phyloP scores from a whole-genome alignment of 2,888 invertebrate species.

The Camponotus fellah region DNA sequence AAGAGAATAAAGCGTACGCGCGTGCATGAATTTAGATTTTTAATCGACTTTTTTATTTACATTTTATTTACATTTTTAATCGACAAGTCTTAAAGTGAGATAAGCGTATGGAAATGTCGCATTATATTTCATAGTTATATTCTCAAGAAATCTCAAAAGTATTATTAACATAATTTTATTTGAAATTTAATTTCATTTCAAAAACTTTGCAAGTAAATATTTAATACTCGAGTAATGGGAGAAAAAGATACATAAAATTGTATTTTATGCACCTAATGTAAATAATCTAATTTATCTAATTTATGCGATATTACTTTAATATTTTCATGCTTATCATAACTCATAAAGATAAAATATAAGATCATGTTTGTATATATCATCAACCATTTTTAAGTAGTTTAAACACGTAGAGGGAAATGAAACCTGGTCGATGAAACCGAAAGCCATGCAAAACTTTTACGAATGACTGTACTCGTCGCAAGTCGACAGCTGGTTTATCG shows the following conservation, averaged over 20 bases:
- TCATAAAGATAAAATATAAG: slow-evolving; percentile 16
- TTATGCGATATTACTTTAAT: slow-evolving; percentile 9
- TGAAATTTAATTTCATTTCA: neutral
- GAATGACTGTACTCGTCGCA: slow-evolving; percentile 65
- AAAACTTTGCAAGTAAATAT: neutral
- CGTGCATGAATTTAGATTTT: slow-evolving; percentile 46
- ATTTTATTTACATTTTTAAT: slow-evolving; percentile 45
- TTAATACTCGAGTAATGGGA: neutral
- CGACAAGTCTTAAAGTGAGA: slow-evolving; percentile 21
- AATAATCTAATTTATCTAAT: neutral
- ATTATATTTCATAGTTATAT: neutral
- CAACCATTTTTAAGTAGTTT: slow-evolving; percentile 30
- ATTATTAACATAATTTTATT: slow-evolving; percentile 14
- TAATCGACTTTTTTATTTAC: slow-evolving; percentile 35
- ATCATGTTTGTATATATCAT: slow-evolving; percentile 23
- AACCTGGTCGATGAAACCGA: slow-evolving; percentile 67
- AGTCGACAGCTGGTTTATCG: slow-evolving; percentile 63
- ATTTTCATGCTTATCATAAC: neutral
- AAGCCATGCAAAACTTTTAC: slow-evolving; percentile 57
- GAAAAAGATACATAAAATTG: neutral
- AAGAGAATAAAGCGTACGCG: slow-evolving; percentile 15
- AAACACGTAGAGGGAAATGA: slow-evolving; percentile 29
- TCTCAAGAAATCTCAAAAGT: neutral
- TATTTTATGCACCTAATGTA: neutral
- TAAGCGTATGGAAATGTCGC: slow-evolving; percentile 14